These are phyloP conservation scores for Carpatolechia fugitivella DNA, from an alignment of 2,888 invertebrate species.

Conservation along the genomic window DNA sequence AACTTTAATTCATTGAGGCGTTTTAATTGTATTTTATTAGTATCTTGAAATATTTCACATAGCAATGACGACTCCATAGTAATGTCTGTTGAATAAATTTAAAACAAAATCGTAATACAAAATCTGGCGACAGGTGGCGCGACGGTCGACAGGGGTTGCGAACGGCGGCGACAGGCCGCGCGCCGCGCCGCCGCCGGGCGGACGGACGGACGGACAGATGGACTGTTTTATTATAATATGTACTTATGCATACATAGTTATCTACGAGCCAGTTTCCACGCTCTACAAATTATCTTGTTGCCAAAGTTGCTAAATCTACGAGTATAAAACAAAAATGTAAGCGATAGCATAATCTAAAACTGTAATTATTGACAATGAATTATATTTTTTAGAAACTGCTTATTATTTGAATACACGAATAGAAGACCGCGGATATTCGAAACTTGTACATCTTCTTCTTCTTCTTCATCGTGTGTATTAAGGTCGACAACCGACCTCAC, in stretches of 20 bases:
- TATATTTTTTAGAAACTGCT: too few relatives aligned
- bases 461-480: too few relatives aligned
- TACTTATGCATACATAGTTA: background rate
- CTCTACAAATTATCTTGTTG: background rate
- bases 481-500: too few relatives aligned
- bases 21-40: too few relatives aligned
- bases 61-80: background rate
- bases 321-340: background rate
- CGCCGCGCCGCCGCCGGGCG: background rate
- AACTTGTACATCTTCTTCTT: too few relatives aligned
- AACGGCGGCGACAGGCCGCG: too few relatives aligned
- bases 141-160: background rate
- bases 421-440: too few relatives aligned
- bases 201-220: conserved; percentile 11
- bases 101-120: conserved; percentile 16
- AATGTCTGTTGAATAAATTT: background rate
- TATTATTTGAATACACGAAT: too few relatives aligned
- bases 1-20: too few relatives aligned
- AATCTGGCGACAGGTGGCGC: conserved; percentile 19
- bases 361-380: too few relatives aligned
- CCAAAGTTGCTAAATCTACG: background rate
- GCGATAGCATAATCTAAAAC: too few relatives aligned
- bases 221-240: background rate
- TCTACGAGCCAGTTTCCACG: background rate
- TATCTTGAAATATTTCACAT: background rate